A percentile compares a stretch with the other conserved stretches of the same genome.
phyloP scores from a whole-genome alignment of 2,113 vertebrate species.

The Embiotoca jacksoni region DNA sequence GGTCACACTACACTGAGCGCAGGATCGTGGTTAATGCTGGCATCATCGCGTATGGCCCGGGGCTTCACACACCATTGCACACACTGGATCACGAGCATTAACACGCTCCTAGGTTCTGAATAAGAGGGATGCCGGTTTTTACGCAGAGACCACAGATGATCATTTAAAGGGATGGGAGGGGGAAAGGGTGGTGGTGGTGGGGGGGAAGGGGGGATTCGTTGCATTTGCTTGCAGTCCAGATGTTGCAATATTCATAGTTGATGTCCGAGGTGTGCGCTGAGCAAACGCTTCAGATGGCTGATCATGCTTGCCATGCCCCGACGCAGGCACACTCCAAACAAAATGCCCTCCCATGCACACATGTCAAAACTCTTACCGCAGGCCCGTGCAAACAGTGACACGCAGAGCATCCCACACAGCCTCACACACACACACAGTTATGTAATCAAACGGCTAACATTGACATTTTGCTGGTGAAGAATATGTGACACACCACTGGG shows the following conservation, averaged over 20 bases:
- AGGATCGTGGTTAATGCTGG: slow-evolving; percentile 37
- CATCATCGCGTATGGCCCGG: slow-evolving; percentile 40
- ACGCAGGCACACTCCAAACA: slow-evolving; percentile 12
- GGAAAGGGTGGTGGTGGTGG: no score
- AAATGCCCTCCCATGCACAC: slow-evolving; percentile 33
- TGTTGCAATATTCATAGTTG: slow-evolving; percentile 26
- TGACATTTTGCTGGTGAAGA: slow-evolving; percentile 69
- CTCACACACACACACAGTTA: slow-evolving; percentile 48
- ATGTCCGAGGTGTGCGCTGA: slow-evolving; percentile 28
- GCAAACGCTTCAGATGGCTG: slow-evolving; percentile 23
- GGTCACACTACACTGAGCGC: slow-evolving; percentile 20
- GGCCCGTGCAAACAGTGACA: slow-evolving; percentile 52
- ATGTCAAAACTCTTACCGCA: slow-evolving; percentile 62
- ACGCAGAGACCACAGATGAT: slow-evolving; percentile 53
- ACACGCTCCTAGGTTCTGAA: slow-evolving; percentile 43
- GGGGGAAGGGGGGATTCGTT: neutral
- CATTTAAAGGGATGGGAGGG: neutral
- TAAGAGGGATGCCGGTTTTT: slow-evolving; percentile 55
- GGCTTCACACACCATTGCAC: slow-evolving; percentile 33
- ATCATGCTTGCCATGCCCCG: slow-evolving; percentile 32
- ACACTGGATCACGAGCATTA: slow-evolving; percentile 42
- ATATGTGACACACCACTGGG: slow-evolving; percentile 47
- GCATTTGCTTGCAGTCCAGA: neutral
- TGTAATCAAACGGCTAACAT: slow-evolving; percentile 69
- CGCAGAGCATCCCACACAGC: slow-evolving; percentile 57